Percentiles rank a stretch among this genome's conserved stretches.
Conservation (phyloP, 2,797 vertebrate genomes). For the Phrynocephalus forsythii region DNA sequence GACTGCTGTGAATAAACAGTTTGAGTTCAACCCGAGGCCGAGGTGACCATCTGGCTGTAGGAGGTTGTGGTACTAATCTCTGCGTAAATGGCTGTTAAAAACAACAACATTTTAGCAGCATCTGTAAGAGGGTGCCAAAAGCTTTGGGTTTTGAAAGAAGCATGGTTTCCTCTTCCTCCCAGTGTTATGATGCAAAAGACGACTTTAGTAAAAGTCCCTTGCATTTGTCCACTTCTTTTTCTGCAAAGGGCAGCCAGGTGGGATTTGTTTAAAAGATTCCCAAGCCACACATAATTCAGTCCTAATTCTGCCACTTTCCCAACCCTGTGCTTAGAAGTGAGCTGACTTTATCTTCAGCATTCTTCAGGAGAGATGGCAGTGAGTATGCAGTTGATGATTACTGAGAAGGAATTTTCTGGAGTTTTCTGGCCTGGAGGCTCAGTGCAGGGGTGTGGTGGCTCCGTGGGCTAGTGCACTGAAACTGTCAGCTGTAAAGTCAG, state of each 20-base stretch:
- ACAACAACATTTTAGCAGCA: conserved; percentile 49
- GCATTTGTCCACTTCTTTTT: neutral
- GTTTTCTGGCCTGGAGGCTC: neutral
- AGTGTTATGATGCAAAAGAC: neutral
- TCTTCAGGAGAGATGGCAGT: neutral
- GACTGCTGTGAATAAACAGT: neutral
- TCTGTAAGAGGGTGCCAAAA: conserved; percentile 64
- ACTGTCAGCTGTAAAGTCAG: too few relatives aligned
- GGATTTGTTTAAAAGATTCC: conserved; percentile 24
- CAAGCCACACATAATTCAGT: conserved; percentile 14
- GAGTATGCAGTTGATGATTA: neutral
- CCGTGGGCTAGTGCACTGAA: too few relatives aligned
- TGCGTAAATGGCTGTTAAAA: conserved; percentile 30
- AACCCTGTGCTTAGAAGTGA: neutral
- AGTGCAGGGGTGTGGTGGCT: too few relatives aligned
- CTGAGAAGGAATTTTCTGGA: neutral
- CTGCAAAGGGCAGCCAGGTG: neutral
- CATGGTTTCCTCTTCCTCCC: neutral
- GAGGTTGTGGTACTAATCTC: neutral
- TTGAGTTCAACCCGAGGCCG: conserved; percentile 53
- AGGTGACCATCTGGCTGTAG: neutral
- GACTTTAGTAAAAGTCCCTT: conserved; percentile 20
- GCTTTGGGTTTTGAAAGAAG: conserved; percentile 20
- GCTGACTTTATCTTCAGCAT: conserved; percentile 18
- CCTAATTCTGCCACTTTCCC: conserved; percentile 16